Base-by-base conservation (phyloP, 2,113 vertebrate genomes). In the Cyanoderma ruficeps region DNA sequence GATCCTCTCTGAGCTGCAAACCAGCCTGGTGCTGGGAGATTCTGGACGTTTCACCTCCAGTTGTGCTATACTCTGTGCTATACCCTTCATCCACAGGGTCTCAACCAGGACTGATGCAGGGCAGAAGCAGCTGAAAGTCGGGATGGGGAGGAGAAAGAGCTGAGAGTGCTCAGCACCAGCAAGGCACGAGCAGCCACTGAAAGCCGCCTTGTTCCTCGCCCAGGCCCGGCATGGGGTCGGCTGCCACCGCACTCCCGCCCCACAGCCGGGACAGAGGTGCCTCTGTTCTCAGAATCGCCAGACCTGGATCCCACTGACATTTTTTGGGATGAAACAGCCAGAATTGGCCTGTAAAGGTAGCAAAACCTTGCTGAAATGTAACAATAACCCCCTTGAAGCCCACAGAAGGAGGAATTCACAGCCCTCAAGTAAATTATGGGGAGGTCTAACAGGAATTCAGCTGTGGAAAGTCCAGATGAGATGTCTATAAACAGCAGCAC, bases 11-110 rank as follows among this genome's bases (percentile, higher is more conserved):
- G 2, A 91, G 53, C 78, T 57, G 46, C 67, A 63, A 74, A 61
- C 21, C 61, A 39, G 39, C 33, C 24, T 6, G 20, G 31, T 2
- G 12, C 41, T 19, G 44, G 15, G 15, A 19, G 8, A n/a, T 50
- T 55, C 47, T 5, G 3, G 49, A 79, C 15, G 44, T 8, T 33
- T 65, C 35, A 46, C 30, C 57, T 68, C 56, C 35, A 13, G 2
- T 3, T 2, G 33, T 0, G 0, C 46, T 39, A 47, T 5, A 39
- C 42, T 41, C 21, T 23, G 30, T 5, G 7, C n/a, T n/a, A n/a
- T n/a, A n/a, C 33, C 16, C 35, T 37, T 31, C 6, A 2, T 8
- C 37, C 67, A 10, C 9, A 0, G 2, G 39, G 10, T 37, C 60
- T 3, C 0, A 55, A n/a, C 5, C 20, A 15, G 37, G 42, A 33